These are phyloP conservation scores for Dolomedes plantarius DNA, from an alignment of 2,888 invertebrate genomes.

Conservation along the genomic window DNA sequence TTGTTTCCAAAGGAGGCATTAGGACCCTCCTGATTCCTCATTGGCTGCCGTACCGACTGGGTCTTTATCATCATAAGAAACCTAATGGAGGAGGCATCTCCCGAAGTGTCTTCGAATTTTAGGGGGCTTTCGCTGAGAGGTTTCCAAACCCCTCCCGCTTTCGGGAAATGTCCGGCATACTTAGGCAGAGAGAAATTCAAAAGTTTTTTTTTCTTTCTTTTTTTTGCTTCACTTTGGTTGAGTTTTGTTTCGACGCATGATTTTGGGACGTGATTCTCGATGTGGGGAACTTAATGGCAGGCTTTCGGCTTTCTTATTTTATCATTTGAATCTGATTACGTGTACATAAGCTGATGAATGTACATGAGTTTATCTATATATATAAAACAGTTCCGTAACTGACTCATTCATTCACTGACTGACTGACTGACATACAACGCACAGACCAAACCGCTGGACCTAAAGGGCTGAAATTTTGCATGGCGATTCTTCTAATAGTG, in stretches of 20 bases:
- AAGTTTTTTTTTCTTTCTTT: constrained; percentile 20
- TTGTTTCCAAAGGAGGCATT: constrained; percentile 32
- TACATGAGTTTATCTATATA: too few species aligned
- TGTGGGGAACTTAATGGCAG: background rate
- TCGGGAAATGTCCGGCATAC: constrained; percentile 55
- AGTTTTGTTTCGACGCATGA: background rate
- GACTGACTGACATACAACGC: too few species aligned
- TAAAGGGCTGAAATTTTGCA: too few species aligned
- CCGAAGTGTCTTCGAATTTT: constrained; percentile 44
- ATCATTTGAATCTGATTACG: too few species aligned
- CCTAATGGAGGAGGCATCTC: constrained; percentile 66
- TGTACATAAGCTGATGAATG: too few species aligned
- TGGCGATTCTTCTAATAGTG: too few species aligned
- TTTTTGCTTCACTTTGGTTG: background rate
- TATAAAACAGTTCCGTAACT: too few species aligned
- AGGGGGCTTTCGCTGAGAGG: constrained; percentile 52
- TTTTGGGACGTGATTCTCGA: background rate
- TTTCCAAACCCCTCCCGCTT: constrained; percentile 43
- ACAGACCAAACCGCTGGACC: too few species aligned
- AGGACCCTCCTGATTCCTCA: constrained; percentile 51
- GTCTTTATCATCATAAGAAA: constrained; percentile 70
- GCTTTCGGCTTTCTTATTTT: too few species aligned
- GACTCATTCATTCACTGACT: too few species aligned
- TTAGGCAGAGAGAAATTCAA: constrained; percentile 42
- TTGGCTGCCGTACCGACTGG: constrained; percentile 40